Base-by-base conservation (phyloP, 2,113 vertebrate species). In the Sialia sialis region DNA sequence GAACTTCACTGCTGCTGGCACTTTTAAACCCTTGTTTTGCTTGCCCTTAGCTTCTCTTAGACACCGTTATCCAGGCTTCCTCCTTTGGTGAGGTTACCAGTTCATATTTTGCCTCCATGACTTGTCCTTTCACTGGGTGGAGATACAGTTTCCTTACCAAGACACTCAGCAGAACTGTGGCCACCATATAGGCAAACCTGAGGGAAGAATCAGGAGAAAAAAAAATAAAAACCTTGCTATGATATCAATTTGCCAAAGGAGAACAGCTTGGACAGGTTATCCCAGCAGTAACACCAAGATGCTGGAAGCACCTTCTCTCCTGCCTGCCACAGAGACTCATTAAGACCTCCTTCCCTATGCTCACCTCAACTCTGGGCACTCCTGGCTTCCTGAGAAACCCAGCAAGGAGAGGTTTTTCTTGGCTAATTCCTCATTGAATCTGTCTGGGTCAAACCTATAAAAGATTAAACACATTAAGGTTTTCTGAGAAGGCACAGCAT, bases 351-450 rank as follows among this genome's bases (percentile, higher is more conserved):
- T 73, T 80, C 48, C 58, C 49, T 60, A 8, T 82, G 54, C 74
- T 97, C 96, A 99, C 99, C 99, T 98, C 78, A 99, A 97, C 85
- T 99, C 99, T 2, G 99, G 99, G 74, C 99, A 99, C 25, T 99
- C 98, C 92, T 98, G 99, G 60, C 97, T 98, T 90, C 99, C 99
- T 14, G 98, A 99, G 97, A 99, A 99, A 54, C 99, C 99, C 87
- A 99, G 95, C 32, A 99, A 97, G 52, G 98, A 98, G 92, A 99
- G 98, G 91, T 98, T 99, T 96, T 98, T 99, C 96, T 95, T 95
- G 25, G 97, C 97, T 0, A 97, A 97, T 55, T 99, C 98, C 32
- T 99, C 99, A 87, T 80, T 97, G 95, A 99, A 99, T 91, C 99
- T 98, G 92, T 98, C 98, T 18, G 99, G 99, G 92, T 99, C 97